A percentile compares a stretch with the other conserved stretches of the same genome.
Conservation (phyloP, 2,797 vertebrate species). For the Xenops minutus region DNA sequence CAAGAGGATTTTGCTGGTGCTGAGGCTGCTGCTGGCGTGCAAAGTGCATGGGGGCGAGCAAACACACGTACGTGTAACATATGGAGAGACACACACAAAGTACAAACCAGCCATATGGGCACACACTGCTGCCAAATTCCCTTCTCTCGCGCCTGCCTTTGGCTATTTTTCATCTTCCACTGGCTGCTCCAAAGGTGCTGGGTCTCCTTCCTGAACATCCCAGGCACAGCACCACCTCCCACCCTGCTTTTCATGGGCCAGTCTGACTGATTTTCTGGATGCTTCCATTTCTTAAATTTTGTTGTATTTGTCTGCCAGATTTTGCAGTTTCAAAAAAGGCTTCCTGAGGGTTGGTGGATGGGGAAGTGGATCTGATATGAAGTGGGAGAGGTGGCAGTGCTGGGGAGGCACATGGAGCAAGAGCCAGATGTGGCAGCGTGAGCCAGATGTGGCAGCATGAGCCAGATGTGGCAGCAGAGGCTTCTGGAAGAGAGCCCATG, state of each 20-base stretch:
- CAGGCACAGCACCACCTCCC: neutral
- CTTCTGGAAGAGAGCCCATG: neutral
- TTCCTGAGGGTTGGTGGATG: accelerated
- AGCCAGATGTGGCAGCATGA: neutral
- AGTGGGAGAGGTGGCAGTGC: neutral
- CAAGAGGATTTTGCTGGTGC: neutral
- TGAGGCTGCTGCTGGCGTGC: neutral
- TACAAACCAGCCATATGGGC: neutral
- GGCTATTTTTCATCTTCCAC: neutral
- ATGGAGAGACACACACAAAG: neutral
- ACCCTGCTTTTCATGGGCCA: neutral
- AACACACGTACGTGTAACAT: neutral
- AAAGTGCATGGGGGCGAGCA: neutral
- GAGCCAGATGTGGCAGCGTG: neutral
- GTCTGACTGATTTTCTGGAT: neutral
- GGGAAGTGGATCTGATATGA: neutral
- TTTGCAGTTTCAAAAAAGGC: neutral
- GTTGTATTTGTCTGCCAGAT: neutral
- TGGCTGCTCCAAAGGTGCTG: neutral
- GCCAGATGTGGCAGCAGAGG: neutral
- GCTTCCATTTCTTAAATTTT: neutral
- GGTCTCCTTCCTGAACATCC: neutral
- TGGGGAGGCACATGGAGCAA: accelerated
- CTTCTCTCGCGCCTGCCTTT: neutral
- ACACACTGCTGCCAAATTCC: neutral